Conservation (phyloP, 1,140 invertebrate genomes). For the Eurosta solidaginis region DNA sequence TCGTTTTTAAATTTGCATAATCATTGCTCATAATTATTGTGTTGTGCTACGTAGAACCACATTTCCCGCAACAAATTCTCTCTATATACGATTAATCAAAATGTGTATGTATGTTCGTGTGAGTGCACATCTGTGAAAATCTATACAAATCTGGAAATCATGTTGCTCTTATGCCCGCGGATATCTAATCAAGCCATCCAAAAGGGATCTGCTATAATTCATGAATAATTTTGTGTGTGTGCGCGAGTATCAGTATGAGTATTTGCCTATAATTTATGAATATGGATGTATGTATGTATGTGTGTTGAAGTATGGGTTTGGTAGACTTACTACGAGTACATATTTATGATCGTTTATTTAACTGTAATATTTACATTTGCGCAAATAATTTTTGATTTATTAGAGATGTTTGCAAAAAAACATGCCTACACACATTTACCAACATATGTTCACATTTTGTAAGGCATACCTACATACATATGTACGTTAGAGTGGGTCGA, state of each 20-base stretch:
- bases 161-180: background rate
- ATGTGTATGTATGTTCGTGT: too few relatives aligned
- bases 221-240: too few relatives aligned
- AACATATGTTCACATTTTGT: background rate
- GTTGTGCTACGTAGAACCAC: too few relatives aligned
- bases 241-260: too few relatives aligned
- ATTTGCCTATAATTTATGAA: too few relatives aligned
- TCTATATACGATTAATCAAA: too few relatives aligned
- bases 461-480: background rate
- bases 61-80: too few relatives aligned
- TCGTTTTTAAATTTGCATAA: too few relatives aligned
- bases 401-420: background rate
- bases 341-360: conserved; percentile 10
- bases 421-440: background rate
- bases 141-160: background rate
- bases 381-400: conserved; percentile 16
- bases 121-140: background rate
- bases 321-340: background rate
- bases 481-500: background rate
- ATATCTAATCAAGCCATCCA: background rate
- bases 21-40: too few relatives aligned
- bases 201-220: background rate
- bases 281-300: background rate
- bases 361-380: background rate
- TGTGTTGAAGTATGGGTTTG: background rate